Evolutionary conservation across 2,113 vertebrate genomes (phyloP).

Genomic region (Noturus placidus): DNA sequence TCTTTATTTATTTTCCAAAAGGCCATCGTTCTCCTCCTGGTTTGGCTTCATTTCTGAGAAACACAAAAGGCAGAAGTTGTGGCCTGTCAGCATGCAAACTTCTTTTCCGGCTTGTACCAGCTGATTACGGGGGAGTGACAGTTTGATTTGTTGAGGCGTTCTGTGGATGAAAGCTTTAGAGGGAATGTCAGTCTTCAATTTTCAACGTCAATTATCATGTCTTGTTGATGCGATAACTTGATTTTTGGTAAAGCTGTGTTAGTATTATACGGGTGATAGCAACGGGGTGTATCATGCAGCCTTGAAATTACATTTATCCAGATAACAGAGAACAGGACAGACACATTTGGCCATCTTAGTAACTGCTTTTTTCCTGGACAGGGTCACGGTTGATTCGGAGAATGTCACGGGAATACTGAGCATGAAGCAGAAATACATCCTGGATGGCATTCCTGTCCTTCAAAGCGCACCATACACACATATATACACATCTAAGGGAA

Average conservation of each 20-base stretch:
- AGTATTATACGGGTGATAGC: constrained; percentile 8
- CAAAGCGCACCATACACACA: neutral
- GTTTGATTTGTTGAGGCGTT: constrained; percentile 21
- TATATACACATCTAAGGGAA: too few species aligned
- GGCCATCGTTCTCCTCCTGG: constrained; percentile 26
- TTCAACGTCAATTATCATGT: constrained; percentile 39
- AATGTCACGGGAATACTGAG: neutral
- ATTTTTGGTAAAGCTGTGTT: constrained; percentile 26
- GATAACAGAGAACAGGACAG: constrained; percentile 14
- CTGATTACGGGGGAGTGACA: constrained; percentile 5
- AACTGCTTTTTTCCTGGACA: neutral
- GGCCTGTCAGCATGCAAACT: constrained; percentile 1
- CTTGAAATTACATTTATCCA: constrained; percentile 7
- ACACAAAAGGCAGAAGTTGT: constrained; percentile 18
- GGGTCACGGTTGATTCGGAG: neutral
- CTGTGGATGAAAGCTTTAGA: constrained; percentile 40
- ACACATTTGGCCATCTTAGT: constrained; percentile 5
- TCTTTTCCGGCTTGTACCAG: constrained; percentile 7
- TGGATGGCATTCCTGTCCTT: neutral
- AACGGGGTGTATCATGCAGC: constrained; percentile 1
- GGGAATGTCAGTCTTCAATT: constrained; percentile 28
- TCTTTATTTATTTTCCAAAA: too few species aligned
- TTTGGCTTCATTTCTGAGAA: constrained; percentile 26
- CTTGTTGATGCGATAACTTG: constrained; percentile 24
- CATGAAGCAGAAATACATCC: neutral